These are phyloP conservation scores for Alethe castanea DNA, from an alignment of 2,113 vertebrate genomes.

Conservation along the genomic window DNA sequence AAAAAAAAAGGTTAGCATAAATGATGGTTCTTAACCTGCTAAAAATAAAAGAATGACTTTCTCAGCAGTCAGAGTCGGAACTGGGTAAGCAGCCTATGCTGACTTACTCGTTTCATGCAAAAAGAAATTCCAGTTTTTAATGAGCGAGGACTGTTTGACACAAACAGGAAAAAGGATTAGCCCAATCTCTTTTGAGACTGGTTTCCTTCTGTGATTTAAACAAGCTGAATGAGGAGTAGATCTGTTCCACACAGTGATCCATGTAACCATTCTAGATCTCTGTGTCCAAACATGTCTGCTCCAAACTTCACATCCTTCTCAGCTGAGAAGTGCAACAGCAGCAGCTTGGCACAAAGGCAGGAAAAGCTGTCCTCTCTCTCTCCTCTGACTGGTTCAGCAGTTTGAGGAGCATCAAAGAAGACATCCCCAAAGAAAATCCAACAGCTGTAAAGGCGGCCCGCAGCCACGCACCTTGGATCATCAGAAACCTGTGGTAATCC, in stretches of 20 bases:
- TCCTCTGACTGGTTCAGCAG: background rate
- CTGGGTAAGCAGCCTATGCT: background rate
- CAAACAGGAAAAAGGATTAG: background rate
- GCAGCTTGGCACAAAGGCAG: background rate
- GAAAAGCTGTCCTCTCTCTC: background rate
- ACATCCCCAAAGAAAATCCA: background rate
- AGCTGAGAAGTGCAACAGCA: background rate
- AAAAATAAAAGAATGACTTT: slow-evolving; percentile 38
- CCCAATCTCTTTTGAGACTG: background rate
- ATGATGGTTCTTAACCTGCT: slow-evolving; percentile 25
- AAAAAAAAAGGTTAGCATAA: slow-evolving; percentile 46
- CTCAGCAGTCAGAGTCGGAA: background rate
- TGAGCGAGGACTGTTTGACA: background rate
- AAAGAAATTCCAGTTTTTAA: slow-evolving; percentile 10
- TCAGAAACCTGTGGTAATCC: background rate
- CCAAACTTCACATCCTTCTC: fast-evolving
- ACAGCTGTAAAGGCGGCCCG: background rate
- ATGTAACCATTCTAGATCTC: background rate
- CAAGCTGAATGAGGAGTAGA: background rate
- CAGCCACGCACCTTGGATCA: background rate
- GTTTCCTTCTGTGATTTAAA: background rate
- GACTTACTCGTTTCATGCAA: background rate
- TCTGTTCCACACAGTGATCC: background rate
- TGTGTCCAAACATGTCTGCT: fast-evolving
- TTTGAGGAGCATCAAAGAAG: background rate